A percentile compares a stretch with the other conserved stretches of the same genome.
These are phyloP conservation scores for Drosophila chauvacae DNA, from an alignment of 1,140 invertebrate species.

Conservation along the genomic window DNA sequence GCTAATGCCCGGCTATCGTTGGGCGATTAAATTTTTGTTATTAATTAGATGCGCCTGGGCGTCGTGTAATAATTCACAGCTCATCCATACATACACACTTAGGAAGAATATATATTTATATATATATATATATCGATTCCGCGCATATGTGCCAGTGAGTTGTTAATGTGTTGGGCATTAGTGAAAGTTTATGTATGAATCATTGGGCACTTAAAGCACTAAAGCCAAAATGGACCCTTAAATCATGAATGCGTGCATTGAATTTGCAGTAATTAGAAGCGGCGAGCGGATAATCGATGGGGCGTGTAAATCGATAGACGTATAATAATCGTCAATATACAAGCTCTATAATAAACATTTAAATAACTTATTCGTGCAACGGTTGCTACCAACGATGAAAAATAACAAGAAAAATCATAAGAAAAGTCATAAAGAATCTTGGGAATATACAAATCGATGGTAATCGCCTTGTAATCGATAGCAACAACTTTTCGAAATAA, in stretches of 20 bases:
- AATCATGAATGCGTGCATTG: conserved; percentile 2
- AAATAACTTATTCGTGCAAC: neutral
- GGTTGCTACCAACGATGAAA: neutral
- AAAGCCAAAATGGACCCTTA: conserved; percentile 14
- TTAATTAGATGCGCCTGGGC: conserved; percentile 69
- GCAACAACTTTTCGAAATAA: no score
- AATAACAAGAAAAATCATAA: neutral
- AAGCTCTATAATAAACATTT: neutral
- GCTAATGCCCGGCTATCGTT: conserved; percentile 65
- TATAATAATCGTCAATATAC: neutral
- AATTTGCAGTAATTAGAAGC: neutral
- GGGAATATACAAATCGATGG: neutral
- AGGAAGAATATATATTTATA: neutral
- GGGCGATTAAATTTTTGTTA: conserved; percentile 77
- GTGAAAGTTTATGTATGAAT: conserved; percentile 34
- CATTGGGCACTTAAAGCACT: conserved; percentile 32
- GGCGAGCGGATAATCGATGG: neutral
- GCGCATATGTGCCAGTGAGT: conserved; percentile 21
- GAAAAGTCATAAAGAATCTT: neutral
- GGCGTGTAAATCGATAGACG: neutral
- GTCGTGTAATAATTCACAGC: conserved; percentile 71
- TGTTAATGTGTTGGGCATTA: conserved; percentile 74
- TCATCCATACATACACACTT: conserved; percentile 10
- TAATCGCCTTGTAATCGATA: neutral
- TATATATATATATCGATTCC: conserved; percentile 2